These are phyloP conservation scores for Cabera pusaria DNA, from an alignment of 2,888 invertebrate genomes.

Conservation along the genomic window DNA sequence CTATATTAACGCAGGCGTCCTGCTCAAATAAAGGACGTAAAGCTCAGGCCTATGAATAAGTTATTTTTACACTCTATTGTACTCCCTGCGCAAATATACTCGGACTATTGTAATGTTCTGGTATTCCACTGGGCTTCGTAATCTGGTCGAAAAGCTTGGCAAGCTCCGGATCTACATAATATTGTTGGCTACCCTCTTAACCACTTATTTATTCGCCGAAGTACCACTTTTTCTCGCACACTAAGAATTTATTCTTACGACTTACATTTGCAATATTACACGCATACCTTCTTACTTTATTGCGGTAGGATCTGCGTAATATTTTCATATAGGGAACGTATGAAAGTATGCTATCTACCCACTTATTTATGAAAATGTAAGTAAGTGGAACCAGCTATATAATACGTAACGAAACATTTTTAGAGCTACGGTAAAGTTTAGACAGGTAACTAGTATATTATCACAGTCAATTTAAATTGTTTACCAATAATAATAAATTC, in stretches of 20 bases:
- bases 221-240: slow-evolving; percentile 17
- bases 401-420: too few relatives aligned
- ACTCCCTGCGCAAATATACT: slow-evolving; percentile 1
- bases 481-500: too few relatives aligned
- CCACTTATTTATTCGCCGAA: slow-evolving; percentile 22
- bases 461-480: too few relatives aligned
- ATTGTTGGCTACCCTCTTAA: slow-evolving; percentile 21
- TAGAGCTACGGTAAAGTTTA: too few relatives aligned
- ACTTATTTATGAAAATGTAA: too few relatives aligned
- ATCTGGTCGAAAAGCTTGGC: slow-evolving; percentile 18
- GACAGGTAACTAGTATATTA: too few relatives aligned
- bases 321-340: too few relatives aligned
- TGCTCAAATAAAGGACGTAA: too few relatives aligned
- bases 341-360: too few relatives aligned
- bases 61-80: not conserved
- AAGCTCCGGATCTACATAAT: slow-evolving; percentile 19
- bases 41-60: too few relatives aligned
- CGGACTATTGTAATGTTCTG: slow-evolving; percentile 4
- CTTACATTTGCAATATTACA: slow-evolving; percentile 21
- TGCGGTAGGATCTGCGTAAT: slow-evolving; percentile 9
- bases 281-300: slow-evolving; percentile 13
- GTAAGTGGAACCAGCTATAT: too few relatives aligned
- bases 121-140: slow-evolving; percentile 11
- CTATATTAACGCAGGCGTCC: too few relatives aligned
- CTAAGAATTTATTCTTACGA: slow-evolving; percentile 18